Percentiles rank a stretch among this genome's conserved stretches.
Conservation (phyloP, 2,888 invertebrate genomes). For the Apoda limacodes region DNA sequence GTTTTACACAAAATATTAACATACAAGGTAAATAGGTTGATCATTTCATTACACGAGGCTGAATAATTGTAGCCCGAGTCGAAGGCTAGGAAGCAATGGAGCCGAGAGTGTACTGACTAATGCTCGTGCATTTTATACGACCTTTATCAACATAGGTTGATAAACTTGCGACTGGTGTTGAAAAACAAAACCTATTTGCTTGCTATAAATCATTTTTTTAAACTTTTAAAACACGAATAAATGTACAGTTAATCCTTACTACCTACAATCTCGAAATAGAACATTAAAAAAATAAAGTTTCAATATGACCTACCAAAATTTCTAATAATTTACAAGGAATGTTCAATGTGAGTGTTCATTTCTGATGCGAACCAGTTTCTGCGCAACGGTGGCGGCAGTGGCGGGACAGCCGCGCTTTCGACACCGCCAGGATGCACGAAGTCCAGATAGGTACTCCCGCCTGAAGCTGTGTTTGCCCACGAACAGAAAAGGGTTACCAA, state of each 20-base stretch:
- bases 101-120: background rate
- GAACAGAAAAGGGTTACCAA: conserved; percentile 12
- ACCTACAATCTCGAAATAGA: too few relatives aligned
- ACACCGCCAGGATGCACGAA: conserved; percentile 25
- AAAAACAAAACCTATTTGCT: too few relatives aligned
- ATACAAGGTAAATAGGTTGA: too few relatives aligned
- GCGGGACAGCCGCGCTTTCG: conserved; percentile 22
- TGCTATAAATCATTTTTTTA: too few relatives aligned
- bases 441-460: conserved; percentile 19
- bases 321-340: too few relatives aligned
- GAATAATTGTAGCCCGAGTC: background rate
- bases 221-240: too few relatives aligned
- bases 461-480: conserved; percentile 17
- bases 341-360: background rate
- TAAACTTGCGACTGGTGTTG: background rate
- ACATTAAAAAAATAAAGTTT: too few relatives aligned
- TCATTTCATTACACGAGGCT: too few relatives aligned
- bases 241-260: too few relatives aligned
- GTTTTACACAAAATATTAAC: too few relatives aligned
- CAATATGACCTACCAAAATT: too few relatives aligned
- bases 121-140: background rate
- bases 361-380: conserved; percentile 14
- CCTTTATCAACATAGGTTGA: too few relatives aligned
- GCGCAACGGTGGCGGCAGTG: conserved; percentile 20
- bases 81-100: background rate